phyloP scores from a whole-genome alignment of 2,888 invertebrate species.

The Schizotus pectinicornis region DNA sequence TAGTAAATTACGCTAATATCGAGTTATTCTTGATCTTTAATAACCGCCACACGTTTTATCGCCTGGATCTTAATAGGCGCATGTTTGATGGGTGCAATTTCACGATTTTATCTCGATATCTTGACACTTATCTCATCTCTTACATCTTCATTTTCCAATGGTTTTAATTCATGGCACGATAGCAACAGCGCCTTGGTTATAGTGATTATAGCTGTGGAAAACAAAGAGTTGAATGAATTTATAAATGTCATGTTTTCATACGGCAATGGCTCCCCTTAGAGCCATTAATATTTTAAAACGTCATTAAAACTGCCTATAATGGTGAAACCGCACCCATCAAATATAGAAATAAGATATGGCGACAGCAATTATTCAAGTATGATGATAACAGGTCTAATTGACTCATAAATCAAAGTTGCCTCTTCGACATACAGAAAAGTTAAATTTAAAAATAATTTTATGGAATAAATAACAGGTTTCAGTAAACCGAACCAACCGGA shows the following conservation, averaged over 20 bases:
- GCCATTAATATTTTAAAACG: slow-evolving; percentile 20
- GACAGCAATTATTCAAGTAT: slow-evolving; percentile 1
- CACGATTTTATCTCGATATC: slow-evolving; percentile 20
- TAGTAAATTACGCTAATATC: slow-evolving; percentile 12
- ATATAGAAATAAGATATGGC: slow-evolving; percentile 14
- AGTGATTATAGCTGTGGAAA: neutral
- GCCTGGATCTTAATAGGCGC: slow-evolving; percentile 25
- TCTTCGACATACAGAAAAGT: too few relatives aligned
- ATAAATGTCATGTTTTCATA: slow-evolving; percentile 12
- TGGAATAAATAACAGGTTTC: too few relatives aligned
- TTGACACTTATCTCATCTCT: slow-evolving; percentile 17
- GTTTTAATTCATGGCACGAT: slow-evolving; percentile 15
- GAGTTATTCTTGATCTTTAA: slow-evolving; percentile 28
- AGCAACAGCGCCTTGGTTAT: too few relatives aligned
- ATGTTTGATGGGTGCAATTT: slow-evolving; percentile 27
- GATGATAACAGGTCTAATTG: too few relatives aligned
- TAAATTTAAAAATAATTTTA: too few relatives aligned
- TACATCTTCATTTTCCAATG: slow-evolving; percentile 22
- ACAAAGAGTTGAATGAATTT: neutral
- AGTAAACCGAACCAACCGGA: too few relatives aligned
- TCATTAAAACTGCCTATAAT: slow-evolving; percentile 16
- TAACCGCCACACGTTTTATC: slow-evolving; percentile 23
- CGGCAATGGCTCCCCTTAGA: slow-evolving; percentile 13
- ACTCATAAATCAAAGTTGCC: too few relatives aligned
- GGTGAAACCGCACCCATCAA: slow-evolving; percentile 5